Evolutionary conservation across 2,888 invertebrate genomes (phyloP).

Genomic region (Stegana nigrithorax): DNA sequence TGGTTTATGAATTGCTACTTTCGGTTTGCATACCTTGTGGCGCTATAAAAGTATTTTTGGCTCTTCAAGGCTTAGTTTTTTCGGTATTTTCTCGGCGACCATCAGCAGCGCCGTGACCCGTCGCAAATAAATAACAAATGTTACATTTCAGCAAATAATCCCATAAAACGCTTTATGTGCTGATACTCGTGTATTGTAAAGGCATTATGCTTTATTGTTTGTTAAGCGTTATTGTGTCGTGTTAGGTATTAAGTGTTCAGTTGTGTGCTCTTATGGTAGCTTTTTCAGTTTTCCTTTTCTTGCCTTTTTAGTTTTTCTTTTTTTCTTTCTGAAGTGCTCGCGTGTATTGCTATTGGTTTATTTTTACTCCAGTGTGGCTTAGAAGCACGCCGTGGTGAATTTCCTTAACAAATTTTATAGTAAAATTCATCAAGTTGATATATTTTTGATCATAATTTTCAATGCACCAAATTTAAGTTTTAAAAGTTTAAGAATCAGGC

Average conservation of each 20-base stretch:
- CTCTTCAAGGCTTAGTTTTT: neutral
- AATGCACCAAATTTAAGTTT: no score
- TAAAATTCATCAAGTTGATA: no score
- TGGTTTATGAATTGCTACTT: conserved; percentile 7
- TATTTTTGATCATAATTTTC: no score
- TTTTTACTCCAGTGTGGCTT: no score
- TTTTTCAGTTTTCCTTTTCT: no score
- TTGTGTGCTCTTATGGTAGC: no score
- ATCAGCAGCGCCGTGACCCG: conserved; percentile 24
- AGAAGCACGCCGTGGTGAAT: no score
- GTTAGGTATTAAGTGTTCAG: conserved; percentile 49
- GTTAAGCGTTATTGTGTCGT: conserved; percentile 49
- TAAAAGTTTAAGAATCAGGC: no score
- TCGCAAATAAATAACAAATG: conserved; percentile 55
- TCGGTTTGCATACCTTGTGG: conserved; percentile 45
- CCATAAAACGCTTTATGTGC: conserved; percentile 56
- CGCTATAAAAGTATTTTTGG: conserved; percentile 39
- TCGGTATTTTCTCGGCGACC: conserved; percentile 1
- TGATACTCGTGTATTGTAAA: conserved; percentile 24
- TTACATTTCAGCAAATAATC: conserved; percentile 60
- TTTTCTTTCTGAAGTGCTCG: no score
- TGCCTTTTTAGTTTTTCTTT: neutral
- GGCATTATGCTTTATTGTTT: conserved; percentile 45
- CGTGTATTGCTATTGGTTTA: no score
- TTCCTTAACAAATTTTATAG: no score